phyloP scores from a whole-genome alignment of 1,140 invertebrate genomes.

The Drosophila burlai region DNA sequence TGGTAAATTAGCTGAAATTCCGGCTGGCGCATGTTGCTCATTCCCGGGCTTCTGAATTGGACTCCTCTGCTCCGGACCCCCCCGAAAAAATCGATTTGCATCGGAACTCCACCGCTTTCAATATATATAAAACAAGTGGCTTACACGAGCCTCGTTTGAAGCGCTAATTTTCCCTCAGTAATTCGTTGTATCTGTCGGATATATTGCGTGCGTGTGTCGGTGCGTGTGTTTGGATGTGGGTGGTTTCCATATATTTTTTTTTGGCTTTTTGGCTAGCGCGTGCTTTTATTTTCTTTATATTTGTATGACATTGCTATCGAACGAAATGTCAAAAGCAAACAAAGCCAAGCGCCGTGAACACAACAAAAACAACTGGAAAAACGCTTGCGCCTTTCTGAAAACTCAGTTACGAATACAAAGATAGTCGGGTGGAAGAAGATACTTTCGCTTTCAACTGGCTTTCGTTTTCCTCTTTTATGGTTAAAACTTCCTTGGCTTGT shows the following conservation, averaged over 20 bases:
- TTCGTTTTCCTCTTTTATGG: slow-evolving; percentile 57
- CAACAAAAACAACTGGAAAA: slow-evolving; percentile 59
- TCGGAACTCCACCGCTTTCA: slow-evolving; percentile 34
- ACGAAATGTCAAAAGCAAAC: slow-evolving; percentile 78
- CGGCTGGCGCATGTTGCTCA: slow-evolving; percentile 18
- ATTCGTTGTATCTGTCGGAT: slow-evolving; percentile 37
- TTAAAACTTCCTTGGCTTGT: slow-evolving; percentile 21
- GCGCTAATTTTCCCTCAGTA: slow-evolving; percentile 45
- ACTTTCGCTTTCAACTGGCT: slow-evolving; percentile 66
- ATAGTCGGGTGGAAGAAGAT: slow-evolving; percentile 36
- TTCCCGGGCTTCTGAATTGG: slow-evolving; percentile 1
- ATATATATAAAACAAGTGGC: slow-evolving; percentile 49
- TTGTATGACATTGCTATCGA: slow-evolving; percentile 79
- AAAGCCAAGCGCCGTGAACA: slow-evolving; percentile 61
- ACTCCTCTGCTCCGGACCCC: background rate
- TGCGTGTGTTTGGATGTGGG: slow-evolving; percentile 46
- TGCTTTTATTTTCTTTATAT: slow-evolving; percentile 77
- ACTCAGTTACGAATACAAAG: slow-evolving; percentile 41
- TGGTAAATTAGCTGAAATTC: slow-evolving; percentile 59
- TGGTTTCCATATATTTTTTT: slow-evolving; percentile 44
- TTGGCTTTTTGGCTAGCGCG: slow-evolving; percentile 54
- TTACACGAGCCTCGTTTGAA: slow-evolving; percentile 27
- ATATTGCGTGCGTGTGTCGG: slow-evolving; percentile 24
- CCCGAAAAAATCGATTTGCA: slow-evolving; percentile 35
- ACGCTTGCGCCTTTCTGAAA: slow-evolving; percentile 56